Conservation (phyloP, 2,888 invertebrate species). For the Tridacna crocea region DNA sequence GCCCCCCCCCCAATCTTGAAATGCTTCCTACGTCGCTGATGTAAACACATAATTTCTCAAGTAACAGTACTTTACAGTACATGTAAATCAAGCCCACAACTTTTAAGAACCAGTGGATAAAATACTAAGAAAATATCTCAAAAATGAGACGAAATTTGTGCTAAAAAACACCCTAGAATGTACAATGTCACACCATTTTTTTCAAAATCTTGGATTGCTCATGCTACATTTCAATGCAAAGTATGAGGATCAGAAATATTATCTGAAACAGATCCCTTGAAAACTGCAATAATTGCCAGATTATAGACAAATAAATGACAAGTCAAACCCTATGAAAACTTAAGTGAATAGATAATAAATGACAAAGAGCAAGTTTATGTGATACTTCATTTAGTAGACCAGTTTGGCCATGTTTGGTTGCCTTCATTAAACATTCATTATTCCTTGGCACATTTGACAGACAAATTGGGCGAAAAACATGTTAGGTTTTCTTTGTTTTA, state of each 20-base stretch:
- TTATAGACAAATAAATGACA: conserved; percentile 24
- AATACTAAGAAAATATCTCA: too few relatives aligned
- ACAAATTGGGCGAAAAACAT: conserved; percentile 2
- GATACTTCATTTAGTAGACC: conserved; percentile 4
- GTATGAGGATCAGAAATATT: neutral
- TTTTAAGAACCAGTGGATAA: too few relatives aligned
- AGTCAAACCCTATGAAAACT: conserved; percentile 6
- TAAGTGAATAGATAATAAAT: conserved; percentile 9
- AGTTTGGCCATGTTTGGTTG: neutral
- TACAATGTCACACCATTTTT: too few relatives aligned
- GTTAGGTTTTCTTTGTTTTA: conserved; percentile 5
- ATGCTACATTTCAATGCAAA: neutral
- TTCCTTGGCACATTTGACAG: conserved; percentile 12
- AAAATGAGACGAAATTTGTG: too few relatives aligned
- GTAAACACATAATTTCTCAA: too few relatives aligned
- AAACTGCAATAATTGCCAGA: conserved; percentile 4
- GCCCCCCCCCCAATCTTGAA: too few relatives aligned
- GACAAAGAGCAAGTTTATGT: conserved; percentile 13
- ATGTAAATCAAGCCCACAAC: too few relatives aligned
- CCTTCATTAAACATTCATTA: conserved; percentile 17
- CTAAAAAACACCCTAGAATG: too few relatives aligned
- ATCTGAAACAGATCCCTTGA: neutral
- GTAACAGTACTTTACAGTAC: too few relatives aligned
- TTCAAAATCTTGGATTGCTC: too few relatives aligned
- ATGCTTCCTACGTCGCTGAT: too few relatives aligned